Evolutionary conservation across 2,888 invertebrate genomes (phyloP).

Genomic region (Noctua pronuba): DNA sequence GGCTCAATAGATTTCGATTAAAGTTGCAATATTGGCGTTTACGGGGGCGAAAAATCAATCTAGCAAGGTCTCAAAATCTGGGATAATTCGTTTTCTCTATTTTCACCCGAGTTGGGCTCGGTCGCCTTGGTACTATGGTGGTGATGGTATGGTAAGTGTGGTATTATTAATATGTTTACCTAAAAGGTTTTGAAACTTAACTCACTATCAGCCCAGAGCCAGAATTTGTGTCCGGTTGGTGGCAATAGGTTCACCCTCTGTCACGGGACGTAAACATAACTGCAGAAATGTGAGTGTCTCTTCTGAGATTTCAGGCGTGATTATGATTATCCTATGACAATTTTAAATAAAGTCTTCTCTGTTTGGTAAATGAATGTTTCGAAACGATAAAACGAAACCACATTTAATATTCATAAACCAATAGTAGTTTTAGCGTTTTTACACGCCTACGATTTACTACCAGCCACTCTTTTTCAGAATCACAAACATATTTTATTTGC

Average conservation of each 20-base stretch:
- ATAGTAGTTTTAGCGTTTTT: background rate
- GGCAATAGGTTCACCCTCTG: background rate
- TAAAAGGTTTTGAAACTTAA: background rate
- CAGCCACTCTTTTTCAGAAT: background rate
- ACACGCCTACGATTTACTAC: background rate
- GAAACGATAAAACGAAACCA: background rate
- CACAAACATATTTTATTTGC: slow-evolving; percentile 4
- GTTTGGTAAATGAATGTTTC: background rate
- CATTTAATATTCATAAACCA: background rate
- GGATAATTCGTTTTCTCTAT: background rate
- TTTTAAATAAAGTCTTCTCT: background rate
- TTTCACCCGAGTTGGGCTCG: background rate
- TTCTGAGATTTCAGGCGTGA: background rate
- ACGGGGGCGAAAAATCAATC: background rate
- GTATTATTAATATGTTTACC: no score
- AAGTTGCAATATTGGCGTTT: background rate
- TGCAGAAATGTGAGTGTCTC: background rate
- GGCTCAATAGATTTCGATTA: background rate
- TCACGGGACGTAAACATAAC: background rate
- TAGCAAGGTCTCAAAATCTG: background rate
- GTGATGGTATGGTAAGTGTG: no score
- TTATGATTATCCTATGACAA: background rate
- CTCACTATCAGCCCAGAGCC: background rate
- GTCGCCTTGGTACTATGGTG: background rate
- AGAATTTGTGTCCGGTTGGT: background rate